Evolutionary conservation across 37 sponge, comb jelly and placozoan species (phyloP).

Genomic region (Beroe forskalii): DNA sequence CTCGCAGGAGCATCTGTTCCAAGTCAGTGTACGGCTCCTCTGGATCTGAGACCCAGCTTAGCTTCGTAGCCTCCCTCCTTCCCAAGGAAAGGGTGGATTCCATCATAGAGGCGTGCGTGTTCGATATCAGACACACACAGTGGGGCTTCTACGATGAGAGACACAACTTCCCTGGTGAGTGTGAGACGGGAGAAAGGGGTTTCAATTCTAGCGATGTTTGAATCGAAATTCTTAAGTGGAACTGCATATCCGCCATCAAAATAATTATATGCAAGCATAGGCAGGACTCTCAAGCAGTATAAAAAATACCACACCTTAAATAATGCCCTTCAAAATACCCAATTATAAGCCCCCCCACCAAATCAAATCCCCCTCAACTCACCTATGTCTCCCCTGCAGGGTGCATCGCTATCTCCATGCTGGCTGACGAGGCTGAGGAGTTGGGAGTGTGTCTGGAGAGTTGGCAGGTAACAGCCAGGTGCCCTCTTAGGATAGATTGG

Average conservation of each 20-base stretch:
- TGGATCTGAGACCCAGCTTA: not conserved
- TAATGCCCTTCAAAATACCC: not conserved
- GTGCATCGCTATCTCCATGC: not conserved
- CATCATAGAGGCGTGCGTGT: conserved; percentile 22
- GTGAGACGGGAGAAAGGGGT: too few relatives aligned
- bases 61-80: not conserved
- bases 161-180: not conserved
- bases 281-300: not conserved
- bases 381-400: not conserved
- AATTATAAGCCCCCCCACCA: not conserved
- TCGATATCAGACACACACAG: not conserved
- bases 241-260: too few relatives aligned
- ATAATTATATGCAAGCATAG: not conserved
- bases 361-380: not conserved
- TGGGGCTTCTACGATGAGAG: not conserved
- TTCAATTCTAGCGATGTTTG: too few relatives aligned
- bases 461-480: not conserved
- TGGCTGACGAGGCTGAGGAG: not conserved
- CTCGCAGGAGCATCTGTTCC: not conserved
- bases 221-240: too few relatives aligned
- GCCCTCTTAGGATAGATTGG: not conserved
- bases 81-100: not conserved
- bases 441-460: not conserved
- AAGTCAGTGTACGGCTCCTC: not conserved
- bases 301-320: not conserved